These are phyloP conservation scores for Australoheros facetus DNA, from an alignment of 2,797 vertebrate species.

Conservation along the genomic window DNA sequence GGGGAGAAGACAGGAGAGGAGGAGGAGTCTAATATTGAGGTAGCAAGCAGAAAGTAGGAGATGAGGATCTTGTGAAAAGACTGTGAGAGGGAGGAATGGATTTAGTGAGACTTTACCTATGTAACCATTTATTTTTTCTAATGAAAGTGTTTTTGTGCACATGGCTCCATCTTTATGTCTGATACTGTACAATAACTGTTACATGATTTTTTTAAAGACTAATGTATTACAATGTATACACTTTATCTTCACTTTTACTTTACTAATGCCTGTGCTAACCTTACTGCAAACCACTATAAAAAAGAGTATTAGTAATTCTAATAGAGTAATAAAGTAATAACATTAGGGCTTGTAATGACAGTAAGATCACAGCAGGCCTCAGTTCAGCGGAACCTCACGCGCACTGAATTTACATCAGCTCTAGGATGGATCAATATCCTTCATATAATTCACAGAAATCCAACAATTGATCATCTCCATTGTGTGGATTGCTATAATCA, in stretches of 20 bases:
- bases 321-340: neutral
- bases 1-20: conserved; percentile 51
- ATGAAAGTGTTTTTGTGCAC: too few relatives aligned
- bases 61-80: conserved; percentile 39
- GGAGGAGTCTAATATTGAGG: conserved; percentile 41
- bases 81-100: conserved; percentile 13
- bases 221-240: neutral
- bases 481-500: conserved; percentile 36
- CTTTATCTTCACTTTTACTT: neutral
- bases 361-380: neutral
- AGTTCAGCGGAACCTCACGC: neutral
- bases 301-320: neutral
- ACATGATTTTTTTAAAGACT: neutral
- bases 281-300: too few relatives aligned
- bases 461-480: conserved; percentile 33
- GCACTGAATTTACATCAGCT: conserved; percentile 1
- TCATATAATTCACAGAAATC: conserved; percentile 36
- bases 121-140: neutral
- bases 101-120: conserved; percentile 5
- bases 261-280: too few relatives aligned
- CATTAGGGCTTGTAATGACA: neutral
- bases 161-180: neutral
- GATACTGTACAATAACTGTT: neutral
- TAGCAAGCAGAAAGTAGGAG: conserved; percentile 50
- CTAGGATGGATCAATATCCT: conserved; percentile 23